Evolutionary conservation across 2,888 invertebrate genomes (phyloP).

Genomic region (Aricia artaxerxes): DNA sequence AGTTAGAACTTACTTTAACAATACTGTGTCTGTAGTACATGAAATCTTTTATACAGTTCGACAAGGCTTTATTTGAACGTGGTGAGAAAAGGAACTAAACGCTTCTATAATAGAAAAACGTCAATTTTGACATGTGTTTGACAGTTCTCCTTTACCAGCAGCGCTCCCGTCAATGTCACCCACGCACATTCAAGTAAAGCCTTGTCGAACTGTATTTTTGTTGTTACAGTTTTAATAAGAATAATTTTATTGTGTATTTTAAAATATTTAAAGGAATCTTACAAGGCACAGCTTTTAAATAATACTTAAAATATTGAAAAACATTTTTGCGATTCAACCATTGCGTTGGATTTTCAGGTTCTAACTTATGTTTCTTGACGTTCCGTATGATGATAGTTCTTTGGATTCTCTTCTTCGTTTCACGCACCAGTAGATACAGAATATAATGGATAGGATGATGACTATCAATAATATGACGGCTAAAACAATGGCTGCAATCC

Average conservation of each 20-base stretch:
- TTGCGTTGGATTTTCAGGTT: neutral
- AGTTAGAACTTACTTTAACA: constrained; percentile 26
- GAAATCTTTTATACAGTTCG: neutral
- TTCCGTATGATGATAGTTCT: constrained; percentile 77
- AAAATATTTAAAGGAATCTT: constrained; percentile 7
- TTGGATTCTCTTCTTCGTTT: constrained; percentile 76
- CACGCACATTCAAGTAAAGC: no score
- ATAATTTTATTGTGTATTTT: neutral
- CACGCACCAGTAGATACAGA: constrained; percentile 76
- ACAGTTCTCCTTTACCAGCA: no score
- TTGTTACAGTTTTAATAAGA: neutral
- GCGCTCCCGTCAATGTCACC: no score
- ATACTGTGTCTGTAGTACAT: constrained; percentile 17
- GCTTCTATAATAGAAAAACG: no score
- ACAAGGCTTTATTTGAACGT: no score
- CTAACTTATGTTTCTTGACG: constrained; percentile 57
- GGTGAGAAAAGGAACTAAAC: no score
- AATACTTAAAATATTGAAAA: constrained; percentile 3
- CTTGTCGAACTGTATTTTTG: neutral
- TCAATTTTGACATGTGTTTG: no score
- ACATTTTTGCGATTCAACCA: neutral
- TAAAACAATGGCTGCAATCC: constrained; percentile 86
- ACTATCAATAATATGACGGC: constrained; percentile 83
- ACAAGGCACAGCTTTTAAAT: constrained; percentile 17
- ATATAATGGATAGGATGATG: constrained; percentile 76